A percentile compares a stretch with the other conserved stretches of the same genome.
These are phyloP conservation scores for Crepidodera aurea DNA, from an alignment of 2,888 invertebrate species.

Conservation along the genomic window DNA sequence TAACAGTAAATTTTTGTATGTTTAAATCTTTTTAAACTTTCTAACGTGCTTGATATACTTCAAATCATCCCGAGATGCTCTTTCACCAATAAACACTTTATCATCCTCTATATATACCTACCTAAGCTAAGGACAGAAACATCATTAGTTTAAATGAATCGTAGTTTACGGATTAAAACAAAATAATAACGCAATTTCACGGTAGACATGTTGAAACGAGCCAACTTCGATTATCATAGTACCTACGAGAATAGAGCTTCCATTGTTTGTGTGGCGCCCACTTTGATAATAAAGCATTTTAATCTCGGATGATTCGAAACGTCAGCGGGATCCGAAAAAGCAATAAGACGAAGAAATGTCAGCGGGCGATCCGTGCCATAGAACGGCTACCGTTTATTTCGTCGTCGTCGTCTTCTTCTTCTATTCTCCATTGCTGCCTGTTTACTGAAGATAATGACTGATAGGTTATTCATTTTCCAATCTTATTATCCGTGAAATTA, in stretches of 20 bases:
- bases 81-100: background rate
- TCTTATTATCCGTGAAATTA: conserved; percentile 49
- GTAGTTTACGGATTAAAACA: conserved; percentile 34
- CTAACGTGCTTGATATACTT: too few relatives aligned
- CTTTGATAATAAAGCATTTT: conserved; percentile 34
- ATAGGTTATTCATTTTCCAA: conserved; percentile 48
- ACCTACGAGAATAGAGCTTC: conserved; percentile 35
- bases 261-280: conserved; percentile 38
- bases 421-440: conserved; percentile 41
- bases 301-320: conserved; percentile 38
- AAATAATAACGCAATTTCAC: conserved; percentile 41
- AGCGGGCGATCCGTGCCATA: conserved; percentile 37
- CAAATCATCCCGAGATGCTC: too few relatives aligned
- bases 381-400: conserved; percentile 38
- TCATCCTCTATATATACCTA: background rate
- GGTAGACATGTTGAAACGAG: conserved; percentile 38
- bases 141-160: conserved; percentile 41
- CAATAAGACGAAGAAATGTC: conserved; percentile 19
- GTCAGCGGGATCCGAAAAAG: conserved; percentile 20
- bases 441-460: conserved; percentile 47
- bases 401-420: conserved; percentile 16
- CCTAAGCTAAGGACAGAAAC: background rate
- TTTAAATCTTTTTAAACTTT: too few relatives aligned
- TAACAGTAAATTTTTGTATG: too few relatives aligned
- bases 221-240: conserved; percentile 35